A percentile compares a stretch with the other conserved stretches of the same genome.
These are phyloP conservation scores for Dermatemys mawii DNA, from an alignment of 2,113 vertebrate species.

Conservation along the genomic window DNA sequence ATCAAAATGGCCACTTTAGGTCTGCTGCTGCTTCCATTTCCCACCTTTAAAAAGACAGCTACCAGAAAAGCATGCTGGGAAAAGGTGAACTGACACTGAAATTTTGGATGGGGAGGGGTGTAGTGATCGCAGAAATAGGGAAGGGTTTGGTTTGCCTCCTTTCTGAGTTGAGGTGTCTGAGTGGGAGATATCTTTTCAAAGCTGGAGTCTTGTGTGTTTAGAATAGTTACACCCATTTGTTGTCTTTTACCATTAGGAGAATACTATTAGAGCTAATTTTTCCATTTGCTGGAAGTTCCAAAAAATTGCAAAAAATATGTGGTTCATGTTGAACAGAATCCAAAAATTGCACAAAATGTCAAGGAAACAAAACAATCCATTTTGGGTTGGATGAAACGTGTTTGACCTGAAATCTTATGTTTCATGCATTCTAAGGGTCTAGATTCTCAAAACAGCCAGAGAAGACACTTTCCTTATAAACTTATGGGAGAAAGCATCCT, in stretches of 20 bases:
- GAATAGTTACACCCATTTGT: neutral
- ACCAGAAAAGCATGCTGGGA: neutral
- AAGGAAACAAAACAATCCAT: neutral
- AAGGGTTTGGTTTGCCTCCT: neutral
- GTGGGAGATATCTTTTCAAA: neutral
- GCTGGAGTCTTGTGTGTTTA: neutral
- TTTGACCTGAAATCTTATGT: neutral
- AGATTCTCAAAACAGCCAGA: neutral
- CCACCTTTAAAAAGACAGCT: neutral
- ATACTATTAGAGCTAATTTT: neutral
- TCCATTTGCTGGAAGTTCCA: neutral
- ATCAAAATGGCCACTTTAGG: neutral
- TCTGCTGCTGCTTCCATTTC: neutral
- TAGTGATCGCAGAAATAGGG: neutral
- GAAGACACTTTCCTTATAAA: neutral
- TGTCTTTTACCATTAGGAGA: too few species aligned
- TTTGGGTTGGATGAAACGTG: neutral
- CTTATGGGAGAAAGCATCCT: neutral
- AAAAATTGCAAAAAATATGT: neutral
- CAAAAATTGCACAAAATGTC: neutral
- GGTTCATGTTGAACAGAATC: neutral
- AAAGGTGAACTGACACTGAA: neutral
- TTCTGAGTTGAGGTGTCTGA: neutral
- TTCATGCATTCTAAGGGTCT: neutral
- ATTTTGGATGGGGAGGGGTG: neutral